Conservation (phyloP, 2,888 invertebrate genomes). For the Nymphalis urticae region DNA sequence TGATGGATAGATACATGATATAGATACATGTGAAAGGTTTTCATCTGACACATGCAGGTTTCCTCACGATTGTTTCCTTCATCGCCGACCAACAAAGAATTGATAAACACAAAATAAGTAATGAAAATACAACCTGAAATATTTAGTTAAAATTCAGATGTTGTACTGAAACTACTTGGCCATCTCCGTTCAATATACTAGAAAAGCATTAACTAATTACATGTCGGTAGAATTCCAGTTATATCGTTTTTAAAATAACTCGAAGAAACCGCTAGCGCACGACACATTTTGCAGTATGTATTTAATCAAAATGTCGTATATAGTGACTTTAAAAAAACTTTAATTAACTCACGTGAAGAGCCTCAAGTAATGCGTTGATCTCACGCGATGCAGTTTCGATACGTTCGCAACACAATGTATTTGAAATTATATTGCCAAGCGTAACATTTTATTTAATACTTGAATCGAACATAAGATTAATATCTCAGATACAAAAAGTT, state of each 20-base stretch:
- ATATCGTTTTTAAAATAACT: background rate
- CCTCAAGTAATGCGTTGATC: slow-evolving; percentile 36
- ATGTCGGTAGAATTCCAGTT: background rate
- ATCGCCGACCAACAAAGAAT: too few species aligned
- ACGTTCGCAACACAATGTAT: slow-evolving; percentile 35
- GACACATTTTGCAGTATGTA: slow-evolving; percentile 1
- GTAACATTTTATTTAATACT: slow-evolving; percentile 39
- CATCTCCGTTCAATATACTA: too few species aligned
- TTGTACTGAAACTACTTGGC: too few species aligned
- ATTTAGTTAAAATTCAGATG: too few species aligned
- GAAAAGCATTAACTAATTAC: too few species aligned
- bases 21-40: too few species aligned
- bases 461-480: slow-evolving; percentile 33
- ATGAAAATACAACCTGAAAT: too few species aligned
- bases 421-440: slow-evolving; percentile 40
- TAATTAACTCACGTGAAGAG: slow-evolving; percentile 38
- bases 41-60: too few species aligned
- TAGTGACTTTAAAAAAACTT: slow-evolving; percentile 32
- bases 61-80: too few species aligned
- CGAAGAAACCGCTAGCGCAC: slow-evolving; percentile 14
- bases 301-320: slow-evolving; percentile 20
- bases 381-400: slow-evolving; percentile 36
- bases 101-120: too few species aligned
- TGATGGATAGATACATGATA: too few species aligned
- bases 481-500: slow-evolving; percentile 37